Evolutionary conservation across 2,888 invertebrate species (phyloP).

Genomic region (Eupithecia tripunctaria): DNA sequence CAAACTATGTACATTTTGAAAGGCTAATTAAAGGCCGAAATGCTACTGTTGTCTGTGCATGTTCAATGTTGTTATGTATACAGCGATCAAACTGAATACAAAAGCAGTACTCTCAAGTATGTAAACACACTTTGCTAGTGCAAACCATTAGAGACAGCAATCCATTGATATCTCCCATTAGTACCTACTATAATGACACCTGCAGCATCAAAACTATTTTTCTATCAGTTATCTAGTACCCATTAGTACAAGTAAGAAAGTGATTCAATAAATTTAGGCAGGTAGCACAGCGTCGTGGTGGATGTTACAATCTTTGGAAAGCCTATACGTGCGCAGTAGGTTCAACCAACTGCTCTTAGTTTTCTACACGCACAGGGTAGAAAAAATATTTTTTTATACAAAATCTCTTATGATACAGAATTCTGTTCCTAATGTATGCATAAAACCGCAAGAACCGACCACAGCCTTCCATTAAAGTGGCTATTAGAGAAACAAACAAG

Average conservation of each 20-base stretch:
- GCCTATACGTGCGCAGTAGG: background rate
- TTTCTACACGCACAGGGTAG: too few relatives aligned
- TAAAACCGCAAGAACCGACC: conserved; percentile 66
- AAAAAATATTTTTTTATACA: too few relatives aligned
- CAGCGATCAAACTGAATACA: background rate
- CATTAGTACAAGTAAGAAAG: too few relatives aligned
- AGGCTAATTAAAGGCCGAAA: conserved; percentile 40
- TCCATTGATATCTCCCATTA: background rate
- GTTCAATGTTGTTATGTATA: background rate
- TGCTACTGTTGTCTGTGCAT: background rate
- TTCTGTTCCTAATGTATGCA: conserved; percentile 72
- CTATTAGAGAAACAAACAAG: conserved; percentile 84
- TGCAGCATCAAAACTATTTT: too few relatives aligned
- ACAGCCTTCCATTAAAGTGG: conserved; percentile 77
- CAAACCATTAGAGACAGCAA: background rate
- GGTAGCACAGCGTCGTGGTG: background rate
- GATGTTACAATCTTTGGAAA: background rate
- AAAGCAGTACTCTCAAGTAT: background rate
- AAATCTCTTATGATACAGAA: conserved; percentile 61
- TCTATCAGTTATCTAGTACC: too few relatives aligned
- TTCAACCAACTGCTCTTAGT: background rate
- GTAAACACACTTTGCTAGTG: background rate
- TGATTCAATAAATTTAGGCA: background rate
- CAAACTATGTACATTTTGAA: conserved; percentile 38
- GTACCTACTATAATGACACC: background rate